Conservation (phyloP, 1,140 invertebrate species). For the Chlorops oryzae region DNA sequence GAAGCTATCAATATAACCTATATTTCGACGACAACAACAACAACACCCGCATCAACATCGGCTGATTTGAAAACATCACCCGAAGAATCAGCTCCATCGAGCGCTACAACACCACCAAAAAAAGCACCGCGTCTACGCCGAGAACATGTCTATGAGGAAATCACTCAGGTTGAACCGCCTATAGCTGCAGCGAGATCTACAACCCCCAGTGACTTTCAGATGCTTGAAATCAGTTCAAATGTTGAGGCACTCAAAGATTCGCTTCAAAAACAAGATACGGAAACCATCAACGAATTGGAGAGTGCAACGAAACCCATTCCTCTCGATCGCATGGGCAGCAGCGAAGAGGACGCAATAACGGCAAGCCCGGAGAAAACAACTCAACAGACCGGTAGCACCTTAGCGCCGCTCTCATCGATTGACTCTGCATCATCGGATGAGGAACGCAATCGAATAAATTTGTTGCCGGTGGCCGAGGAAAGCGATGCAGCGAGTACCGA, state of each 20-base stretch:
- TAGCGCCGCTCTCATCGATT: slow-evolving; percentile 42
- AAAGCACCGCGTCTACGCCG: slow-evolving; percentile 49
- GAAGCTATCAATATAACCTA: slow-evolving; percentile 39
- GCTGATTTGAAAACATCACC: too few species aligned
- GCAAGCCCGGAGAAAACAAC: slow-evolving; percentile 11
- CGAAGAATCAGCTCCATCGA: neutral
- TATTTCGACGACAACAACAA: neutral
- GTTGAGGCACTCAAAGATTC: slow-evolving; percentile 32
- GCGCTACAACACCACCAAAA: slow-evolving; percentile 27
- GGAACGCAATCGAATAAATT: slow-evolving; percentile 26
- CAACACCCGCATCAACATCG: slow-evolving; percentile 5
- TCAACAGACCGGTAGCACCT: slow-evolving; percentile 15
- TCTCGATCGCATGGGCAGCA: slow-evolving; percentile 45
- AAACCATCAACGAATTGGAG: slow-evolving; percentile 30
- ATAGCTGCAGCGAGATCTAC: slow-evolving; percentile 26
- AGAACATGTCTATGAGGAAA: slow-evolving; percentile 57
- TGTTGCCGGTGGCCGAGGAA: slow-evolving; percentile 38
- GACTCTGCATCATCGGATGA: slow-evolving; percentile 45
- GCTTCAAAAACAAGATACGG: slow-evolving; percentile 31
- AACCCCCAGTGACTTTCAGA: slow-evolving; percentile 25
- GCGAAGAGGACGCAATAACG: slow-evolving; percentile 37
- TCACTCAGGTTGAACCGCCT: slow-evolving; percentile 44
- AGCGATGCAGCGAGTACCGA: slow-evolving; percentile 27
- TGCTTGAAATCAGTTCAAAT: slow-evolving; percentile 21
- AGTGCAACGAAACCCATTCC: slow-evolving; percentile 28